A percentile compares a stretch with the other conserved stretches of the same genome.
These are phyloP conservation scores for Nomada flava DNA, from an alignment of 2,888 invertebrate genomes.

Conservation along the genomic window DNA sequence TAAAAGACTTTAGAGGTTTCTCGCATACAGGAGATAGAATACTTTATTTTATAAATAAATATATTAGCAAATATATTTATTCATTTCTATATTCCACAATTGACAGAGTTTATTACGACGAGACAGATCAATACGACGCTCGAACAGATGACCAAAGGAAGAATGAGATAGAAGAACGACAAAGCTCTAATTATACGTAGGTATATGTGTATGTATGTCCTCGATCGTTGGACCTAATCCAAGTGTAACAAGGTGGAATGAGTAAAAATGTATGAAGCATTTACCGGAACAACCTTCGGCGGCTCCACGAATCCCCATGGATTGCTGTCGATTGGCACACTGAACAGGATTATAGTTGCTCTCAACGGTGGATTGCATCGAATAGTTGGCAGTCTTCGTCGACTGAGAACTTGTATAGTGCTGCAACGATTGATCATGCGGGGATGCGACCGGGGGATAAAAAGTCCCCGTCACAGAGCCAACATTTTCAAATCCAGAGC, in stretches of 20 bases:
- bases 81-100: no score
- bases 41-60: no score
- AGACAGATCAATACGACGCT: neutral
- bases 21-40: no score
- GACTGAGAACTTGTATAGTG: conserved; percentile 80
- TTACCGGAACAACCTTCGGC: conserved; percentile 81
- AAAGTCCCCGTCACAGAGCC: conserved; percentile 95
- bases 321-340: conserved; percentile 78
- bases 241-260: neutral
- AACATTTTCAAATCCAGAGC: conserved; percentile 92
- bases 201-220: neutral
- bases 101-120: no score
- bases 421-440: conserved; percentile 90
- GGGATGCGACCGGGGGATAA: conserved; percentile 94
- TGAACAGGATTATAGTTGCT: conserved; percentile 80
- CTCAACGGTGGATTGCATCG: conserved; percentile 79
- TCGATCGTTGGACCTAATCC: conserved; percentile 21
- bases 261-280: conserved; percentile 42
- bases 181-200: neutral
- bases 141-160: no score
- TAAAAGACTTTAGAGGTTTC: no score
- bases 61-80: no score
- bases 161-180: neutral
- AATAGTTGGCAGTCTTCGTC: conserved; percentile 77
- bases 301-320: conserved; percentile 83